Base-by-base conservation (phyloP, 2,113 vertebrate genomes). In the Zosterops hypoxanthus region DNA sequence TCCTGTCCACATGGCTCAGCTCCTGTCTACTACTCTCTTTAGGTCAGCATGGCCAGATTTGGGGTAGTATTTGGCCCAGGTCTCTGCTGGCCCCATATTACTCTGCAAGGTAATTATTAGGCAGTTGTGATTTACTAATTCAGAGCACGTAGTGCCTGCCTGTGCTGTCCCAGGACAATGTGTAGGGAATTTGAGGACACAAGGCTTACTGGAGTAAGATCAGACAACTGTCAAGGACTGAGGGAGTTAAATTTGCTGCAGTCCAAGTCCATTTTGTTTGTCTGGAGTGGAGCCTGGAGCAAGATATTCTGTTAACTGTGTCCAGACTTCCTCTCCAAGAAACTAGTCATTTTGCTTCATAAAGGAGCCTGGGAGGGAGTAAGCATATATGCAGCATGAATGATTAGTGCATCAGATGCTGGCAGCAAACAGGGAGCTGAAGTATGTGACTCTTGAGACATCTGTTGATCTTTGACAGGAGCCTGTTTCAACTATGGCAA, bases 281-380 rank as follows among this genome's bases (percentile, higher is more conserved):
- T 93, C 91, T 96, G 95, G 92, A 95, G 72, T 9, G 4, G 47
- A 97, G 92, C 95, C 94, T 93, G 92, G 76, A 92, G 92, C 64
- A 86, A 81, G 76, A 68, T 78, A 83, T 95, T 90, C 86, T 96
- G 88, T 96, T 82, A 97, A 78, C 91, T 56, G 31, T 2, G 2
- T 92, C 60, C 91, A 93, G 88, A 79, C 52, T 94, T 94, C 80
- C 86, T 94, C 60, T 94, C 94, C 95, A 95, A 94, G 76, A 73
- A 95, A 92, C 91, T 66, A 77, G 88, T 88, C 16, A 86, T 92
- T 94, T 95, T 5, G 14, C 76, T 88, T 90, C 88, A 88, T 68
- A 78, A 84, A 69, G 61, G 65, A 95, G 80, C 60, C 79, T 86
- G 76, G 68, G 82, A 92, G 82, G 71, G 63, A 81, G 61, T 0